These are phyloP conservation scores for Tribolium madens DNA, from an alignment of 1,140 invertebrate species.

Conservation along the genomic window DNA sequence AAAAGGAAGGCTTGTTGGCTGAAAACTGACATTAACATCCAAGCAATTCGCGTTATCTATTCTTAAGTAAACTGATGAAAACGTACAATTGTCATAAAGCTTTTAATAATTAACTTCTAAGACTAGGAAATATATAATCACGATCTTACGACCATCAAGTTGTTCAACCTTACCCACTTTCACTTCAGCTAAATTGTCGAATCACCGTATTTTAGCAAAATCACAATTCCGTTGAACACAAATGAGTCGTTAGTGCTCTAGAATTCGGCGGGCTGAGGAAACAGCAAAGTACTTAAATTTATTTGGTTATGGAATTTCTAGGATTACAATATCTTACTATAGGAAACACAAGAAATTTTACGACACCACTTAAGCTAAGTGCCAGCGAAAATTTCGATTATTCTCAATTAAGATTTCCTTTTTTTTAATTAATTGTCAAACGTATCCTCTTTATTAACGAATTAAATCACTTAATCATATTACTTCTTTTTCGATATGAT, in stretches of 20 bases:
- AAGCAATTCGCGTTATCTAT: conserved; percentile 11
- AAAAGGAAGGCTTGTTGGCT: conserved; percentile 23
- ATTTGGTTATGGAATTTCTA: conserved; percentile 42
- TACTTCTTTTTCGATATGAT: not conserved
- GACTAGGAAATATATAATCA: conserved; percentile 37
- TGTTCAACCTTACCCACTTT: conserved; percentile 45
- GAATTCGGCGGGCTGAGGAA: conserved; percentile 38
- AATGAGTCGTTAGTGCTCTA: conserved; percentile 44
- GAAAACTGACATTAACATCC: conserved; percentile 21
- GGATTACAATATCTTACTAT: conserved; percentile 30
- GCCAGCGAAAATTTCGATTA: conserved; percentile 8
- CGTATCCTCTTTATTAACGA: not conserved
- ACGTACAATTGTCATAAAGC: conserved; percentile 25
- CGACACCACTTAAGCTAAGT: conserved; percentile 2
- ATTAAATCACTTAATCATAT: not conserved
- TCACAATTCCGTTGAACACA: conserved; percentile 46
- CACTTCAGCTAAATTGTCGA: conserved; percentile 44
- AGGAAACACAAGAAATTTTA: conserved; percentile 17
- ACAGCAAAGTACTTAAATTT: conserved; percentile 39
- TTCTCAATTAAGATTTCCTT: not conserved
- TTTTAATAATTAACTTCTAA: conserved; percentile 37
- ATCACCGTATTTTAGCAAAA: conserved; percentile 44
- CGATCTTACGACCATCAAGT: conserved; percentile 41
- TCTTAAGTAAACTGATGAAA: conserved; percentile 9
- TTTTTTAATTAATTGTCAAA: conserved; percentile 19